Base-by-base conservation (phyloP, 2,888 invertebrate genomes). In the Alitta virens region DNA sequence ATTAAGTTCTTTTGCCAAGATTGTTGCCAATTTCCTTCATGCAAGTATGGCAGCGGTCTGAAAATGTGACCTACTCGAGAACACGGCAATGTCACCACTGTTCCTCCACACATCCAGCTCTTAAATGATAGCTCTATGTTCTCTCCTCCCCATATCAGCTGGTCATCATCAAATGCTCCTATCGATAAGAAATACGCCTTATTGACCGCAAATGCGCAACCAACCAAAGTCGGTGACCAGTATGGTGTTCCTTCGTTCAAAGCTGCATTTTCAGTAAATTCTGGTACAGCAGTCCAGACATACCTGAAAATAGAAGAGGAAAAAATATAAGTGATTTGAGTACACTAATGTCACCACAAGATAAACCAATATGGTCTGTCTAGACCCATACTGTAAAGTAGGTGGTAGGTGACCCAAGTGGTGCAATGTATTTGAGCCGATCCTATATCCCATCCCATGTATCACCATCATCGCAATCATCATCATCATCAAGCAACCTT, bases 141-240 rank as follows among this genome's bases (percentile, higher is more conserved):
- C 57, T 66, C 66, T n/a, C 66, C 66, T 14, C 66, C 66, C 66
- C 66, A 66, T 24, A 66, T 54, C 18, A 55, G 40, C 52, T 53
- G 62, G 40, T 51, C 62, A 1, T 21, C 21, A 53, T 66, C 66
- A 24, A 66, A 64, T 24, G 55, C 62, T 9, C 69, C 69, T 16
- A 69, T 53, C 24, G 33, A 27, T 26, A 55, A 53, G 60, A 69
- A 69, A 55, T 58, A 65, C 21, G 52, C 21, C 40, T 60, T 60
- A 52, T 63, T 55, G 21, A 69, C 57, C 16, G 67, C 69, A 24
- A 69, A 55, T 26, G 66, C 64, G 38, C 69, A 68, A 18, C 69
- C 69, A n/a, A 64, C 63, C 56, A 69, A 56, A 5, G 62, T 62
- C 18, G 67, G 56, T 3, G 63, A 61, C 57, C 43, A 54, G 57